Evolutionary conservation across 2,113 vertebrate genomes (phyloP).

Genomic region (Pleuronectes platessa): DNA sequence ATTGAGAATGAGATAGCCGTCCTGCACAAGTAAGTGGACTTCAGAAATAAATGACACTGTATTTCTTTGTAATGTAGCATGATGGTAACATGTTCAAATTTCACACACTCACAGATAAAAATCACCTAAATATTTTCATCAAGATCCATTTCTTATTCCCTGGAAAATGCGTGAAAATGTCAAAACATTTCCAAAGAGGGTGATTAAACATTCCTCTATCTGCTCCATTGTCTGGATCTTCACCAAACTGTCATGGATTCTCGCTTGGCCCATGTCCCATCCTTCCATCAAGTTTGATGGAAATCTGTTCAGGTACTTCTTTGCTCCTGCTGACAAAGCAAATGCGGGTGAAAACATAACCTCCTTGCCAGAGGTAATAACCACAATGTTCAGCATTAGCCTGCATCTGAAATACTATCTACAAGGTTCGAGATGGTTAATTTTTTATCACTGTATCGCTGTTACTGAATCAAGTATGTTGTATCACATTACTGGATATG

Average conservation of each 20-base stretch:
- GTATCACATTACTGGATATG: slow-evolving; percentile 34
- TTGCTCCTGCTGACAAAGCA: too few species aligned
- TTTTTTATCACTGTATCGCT: slow-evolving; percentile 50
- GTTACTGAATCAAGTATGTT: slow-evolving; percentile 26
- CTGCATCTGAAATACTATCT: slow-evolving; percentile 33
- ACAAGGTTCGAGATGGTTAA: slow-evolving; percentile 23
- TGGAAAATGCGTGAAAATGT: too few species aligned
- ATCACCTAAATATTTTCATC: too few species aligned
- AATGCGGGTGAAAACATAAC: neutral
- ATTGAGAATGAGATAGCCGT: slow-evolving; percentile 98
- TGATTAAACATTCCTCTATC: too few species aligned
- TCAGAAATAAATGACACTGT: neutral
- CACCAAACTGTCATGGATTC: too few species aligned
- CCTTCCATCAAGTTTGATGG: too few species aligned
- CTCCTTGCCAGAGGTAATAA: neutral
- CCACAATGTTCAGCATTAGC: slow-evolving; percentile 2
- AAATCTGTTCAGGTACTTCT: too few species aligned
- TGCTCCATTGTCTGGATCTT: too few species aligned
- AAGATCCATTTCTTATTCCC: too few species aligned
- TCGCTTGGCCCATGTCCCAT: too few species aligned
- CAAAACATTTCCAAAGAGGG: too few species aligned
- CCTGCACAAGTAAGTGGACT: slow-evolving; percentile 90
- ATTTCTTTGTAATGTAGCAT: neutral
- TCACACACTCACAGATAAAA: too few species aligned
- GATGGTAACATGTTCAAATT: neutral